A percentile compares a stretch with the other conserved stretches of the same genome.
These are phyloP conservation scores for Sorex maritimensis DNA, from an alignment of 2,797 vertebrate species.

Conservation along the genomic window DNA sequence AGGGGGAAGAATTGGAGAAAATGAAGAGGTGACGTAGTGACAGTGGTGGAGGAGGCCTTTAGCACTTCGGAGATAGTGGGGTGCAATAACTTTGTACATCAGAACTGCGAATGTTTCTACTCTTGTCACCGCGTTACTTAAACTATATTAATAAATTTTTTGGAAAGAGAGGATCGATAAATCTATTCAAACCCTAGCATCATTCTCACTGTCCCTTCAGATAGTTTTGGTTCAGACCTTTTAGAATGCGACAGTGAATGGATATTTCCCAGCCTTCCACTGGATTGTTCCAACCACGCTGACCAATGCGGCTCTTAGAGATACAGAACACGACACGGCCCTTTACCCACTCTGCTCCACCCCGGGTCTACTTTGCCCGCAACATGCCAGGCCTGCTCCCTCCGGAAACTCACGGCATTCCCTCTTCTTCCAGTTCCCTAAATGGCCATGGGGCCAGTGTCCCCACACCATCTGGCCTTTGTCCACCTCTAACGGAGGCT, in stretches of 20 bases:
- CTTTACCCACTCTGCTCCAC: not conserved
- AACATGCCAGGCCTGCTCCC: not conserved
- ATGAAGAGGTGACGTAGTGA: no score
- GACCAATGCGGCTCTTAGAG: not conserved
- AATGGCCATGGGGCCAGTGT: fast-evolving
- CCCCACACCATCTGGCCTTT: not conserved
- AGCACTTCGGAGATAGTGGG: no score
- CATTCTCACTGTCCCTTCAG: not conserved
- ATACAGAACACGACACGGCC: not conserved
- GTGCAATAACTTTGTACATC: not conserved
- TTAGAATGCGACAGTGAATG: not conserved
- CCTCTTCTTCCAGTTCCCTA: not conserved
- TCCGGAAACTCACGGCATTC: fast-evolving
- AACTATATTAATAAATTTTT: no score
- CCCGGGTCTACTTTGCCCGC: not conserved
- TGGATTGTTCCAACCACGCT: not conserved
- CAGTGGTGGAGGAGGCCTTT: no score
- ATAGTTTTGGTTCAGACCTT: not conserved
- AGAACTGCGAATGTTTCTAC: no score
- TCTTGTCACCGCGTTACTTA: no score
- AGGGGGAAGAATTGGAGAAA: no score
- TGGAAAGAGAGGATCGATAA: no score
- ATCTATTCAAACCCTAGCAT: not conserved
- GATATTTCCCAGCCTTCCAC: not conserved
- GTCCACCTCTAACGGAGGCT: not conserved